Conservation (phyloP, 2,113 vertebrate species). For the Clarias gariepinus region DNA sequence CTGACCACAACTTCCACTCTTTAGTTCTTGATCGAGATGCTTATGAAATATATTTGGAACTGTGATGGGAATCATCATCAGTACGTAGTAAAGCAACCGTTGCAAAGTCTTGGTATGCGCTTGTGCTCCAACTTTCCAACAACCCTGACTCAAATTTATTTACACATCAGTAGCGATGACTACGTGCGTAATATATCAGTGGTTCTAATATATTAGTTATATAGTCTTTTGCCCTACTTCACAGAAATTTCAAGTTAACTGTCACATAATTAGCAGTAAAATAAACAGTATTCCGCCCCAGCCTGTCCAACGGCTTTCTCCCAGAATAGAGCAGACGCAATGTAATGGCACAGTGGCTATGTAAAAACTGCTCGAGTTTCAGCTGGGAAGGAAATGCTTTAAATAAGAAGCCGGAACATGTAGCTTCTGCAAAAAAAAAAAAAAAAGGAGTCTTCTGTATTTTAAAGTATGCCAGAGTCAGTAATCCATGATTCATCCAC, state of each 20-base stretch:
- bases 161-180: not conserved
- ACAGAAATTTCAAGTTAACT: too few species aligned
- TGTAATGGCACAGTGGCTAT: not conserved
- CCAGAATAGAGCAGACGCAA: not conserved
- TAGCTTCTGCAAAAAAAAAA: not conserved
- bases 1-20: not conserved
- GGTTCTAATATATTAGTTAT: too few species aligned
- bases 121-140: not conserved
- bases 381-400: slow-evolving; percentile 20
- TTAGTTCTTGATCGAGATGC: not conserved
- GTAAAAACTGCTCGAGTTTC: not conserved
- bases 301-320: not conserved
- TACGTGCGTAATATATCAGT: not conserved
- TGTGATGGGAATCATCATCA: not conserved
- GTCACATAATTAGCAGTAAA: not conserved
- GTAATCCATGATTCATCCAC: not conserved
- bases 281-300: not conserved
- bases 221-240: not conserved
- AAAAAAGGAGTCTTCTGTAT: not conserved
- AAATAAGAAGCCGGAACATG: slow-evolving; percentile 3
- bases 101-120: not conserved
- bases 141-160: not conserved
- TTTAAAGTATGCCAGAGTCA: not conserved
- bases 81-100: not conserved
- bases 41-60: not conserved